A percentile compares a stretch with the other conserved stretches of the same genome.
These are phyloP conservation scores for Gallinago stenura DNA, from an alignment of 2,797 vertebrate species.

Conservation along the genomic window DNA sequence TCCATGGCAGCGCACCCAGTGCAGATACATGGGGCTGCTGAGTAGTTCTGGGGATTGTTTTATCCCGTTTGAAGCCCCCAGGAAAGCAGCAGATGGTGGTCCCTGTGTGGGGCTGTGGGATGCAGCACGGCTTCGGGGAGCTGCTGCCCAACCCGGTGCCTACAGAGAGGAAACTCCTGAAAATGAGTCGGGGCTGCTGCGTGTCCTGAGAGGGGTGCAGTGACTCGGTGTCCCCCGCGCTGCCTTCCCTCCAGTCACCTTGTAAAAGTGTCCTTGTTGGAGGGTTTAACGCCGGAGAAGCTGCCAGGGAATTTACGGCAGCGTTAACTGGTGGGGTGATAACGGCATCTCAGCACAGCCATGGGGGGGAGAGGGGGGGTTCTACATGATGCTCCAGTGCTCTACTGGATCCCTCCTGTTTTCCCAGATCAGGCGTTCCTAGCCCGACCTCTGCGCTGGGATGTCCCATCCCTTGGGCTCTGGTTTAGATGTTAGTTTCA, in stretches of 20 bases:
- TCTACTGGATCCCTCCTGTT: not conserved
- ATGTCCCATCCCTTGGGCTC: not conserved
- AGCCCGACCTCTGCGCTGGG: not conserved
- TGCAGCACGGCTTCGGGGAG: not conserved
- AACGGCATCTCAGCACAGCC: not conserved
- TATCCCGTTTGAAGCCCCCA: not conserved
- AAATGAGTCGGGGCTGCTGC: not conserved
- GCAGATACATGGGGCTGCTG: not conserved
- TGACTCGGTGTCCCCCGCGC: not conserved
- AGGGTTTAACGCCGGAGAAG: not conserved
- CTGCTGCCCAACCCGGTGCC: not conserved
- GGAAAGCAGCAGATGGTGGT: not conserved
- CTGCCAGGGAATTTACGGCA: not conserved
- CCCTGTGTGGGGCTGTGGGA: not conserved
- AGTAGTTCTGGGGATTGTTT: not conserved
- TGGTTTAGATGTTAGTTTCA: not conserved
- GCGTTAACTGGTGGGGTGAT: not conserved
- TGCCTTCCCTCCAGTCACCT: not conserved
- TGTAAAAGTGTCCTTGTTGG: not conserved
- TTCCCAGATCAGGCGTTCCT: not conserved
- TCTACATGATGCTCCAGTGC: not conserved
- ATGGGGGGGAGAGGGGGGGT: not conserved
- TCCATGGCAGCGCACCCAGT: not conserved
- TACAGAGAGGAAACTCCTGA: not conserved
- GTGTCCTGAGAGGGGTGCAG: not conserved